Evolutionary conservation across 2,113 vertebrate species (phyloP).

Genomic region (Onychostoma macrolepis): DNA sequence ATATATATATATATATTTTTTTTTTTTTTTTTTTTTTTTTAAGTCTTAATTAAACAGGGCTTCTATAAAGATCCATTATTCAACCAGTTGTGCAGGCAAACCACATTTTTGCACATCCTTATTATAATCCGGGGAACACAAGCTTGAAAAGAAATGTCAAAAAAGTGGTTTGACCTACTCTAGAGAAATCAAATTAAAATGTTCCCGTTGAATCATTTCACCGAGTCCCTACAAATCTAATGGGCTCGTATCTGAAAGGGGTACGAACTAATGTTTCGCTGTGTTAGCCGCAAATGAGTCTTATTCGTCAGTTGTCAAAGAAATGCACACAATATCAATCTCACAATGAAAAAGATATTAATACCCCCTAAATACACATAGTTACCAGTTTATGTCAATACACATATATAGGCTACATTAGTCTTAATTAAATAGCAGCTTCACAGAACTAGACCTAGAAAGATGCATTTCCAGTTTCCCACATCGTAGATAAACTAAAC

Average conservation of each 20-base stretch:
- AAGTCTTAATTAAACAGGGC: not conserved
- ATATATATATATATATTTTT: too few species aligned
- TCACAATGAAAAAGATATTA: not conserved
- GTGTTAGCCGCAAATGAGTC: not conserved
- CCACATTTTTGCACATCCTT: not conserved
- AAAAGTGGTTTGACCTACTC: not conserved
- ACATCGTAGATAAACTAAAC: conserved; percentile 3
- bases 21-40: too few species aligned
- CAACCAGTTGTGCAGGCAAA: not conserved
- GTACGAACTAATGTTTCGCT: not conserved
- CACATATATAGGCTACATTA: too few species aligned
- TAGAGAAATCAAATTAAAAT: not conserved
- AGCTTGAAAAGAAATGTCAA: not conserved
- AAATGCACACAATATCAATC: not conserved
- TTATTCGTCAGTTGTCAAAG: not conserved
- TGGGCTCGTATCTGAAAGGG: not conserved
- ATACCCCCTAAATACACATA: not conserved
- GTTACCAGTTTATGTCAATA: not conserved
- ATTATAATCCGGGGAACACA: not conserved
- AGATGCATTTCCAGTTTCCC: not conserved
- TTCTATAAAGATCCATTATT: not conserved
- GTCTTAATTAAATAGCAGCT: not conserved
- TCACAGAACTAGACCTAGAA: conserved; percentile 12
- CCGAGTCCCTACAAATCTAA: not conserved
- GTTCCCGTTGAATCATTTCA: not conserved